phyloP scores from a whole-genome alignment of 2,113 vertebrate genomes.

The Suncus etruscus region DNA sequence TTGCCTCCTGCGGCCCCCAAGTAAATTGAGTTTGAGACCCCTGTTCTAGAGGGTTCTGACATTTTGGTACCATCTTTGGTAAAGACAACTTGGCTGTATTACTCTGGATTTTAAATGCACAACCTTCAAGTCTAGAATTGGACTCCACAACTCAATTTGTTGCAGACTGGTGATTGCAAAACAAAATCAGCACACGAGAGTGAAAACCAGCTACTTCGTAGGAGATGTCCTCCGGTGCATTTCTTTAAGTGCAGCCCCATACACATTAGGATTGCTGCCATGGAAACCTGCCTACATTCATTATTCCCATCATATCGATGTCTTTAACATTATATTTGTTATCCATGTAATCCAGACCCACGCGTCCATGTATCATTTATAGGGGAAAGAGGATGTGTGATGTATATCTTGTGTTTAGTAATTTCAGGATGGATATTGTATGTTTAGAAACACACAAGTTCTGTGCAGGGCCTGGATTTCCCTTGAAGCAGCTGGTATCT shows the following conservation, averaged over 20 bases:
- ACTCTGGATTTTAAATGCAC: conserved; percentile 11
- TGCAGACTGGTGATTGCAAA: background rate
- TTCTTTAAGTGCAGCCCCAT: no score
- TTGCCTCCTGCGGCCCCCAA: no score
- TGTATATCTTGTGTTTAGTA: background rate
- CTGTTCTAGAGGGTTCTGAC: background rate
- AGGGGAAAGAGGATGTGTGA: background rate
- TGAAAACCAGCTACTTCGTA: background rate
- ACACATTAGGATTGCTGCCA: background rate
- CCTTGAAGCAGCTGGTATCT: no score
- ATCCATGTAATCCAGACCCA: background rate
- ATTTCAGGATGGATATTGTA: background rate
- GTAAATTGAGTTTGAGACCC: no score
- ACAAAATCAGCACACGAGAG: background rate
- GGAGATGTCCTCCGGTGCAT: background rate
- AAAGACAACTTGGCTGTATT: background rate
- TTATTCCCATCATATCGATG: background rate
- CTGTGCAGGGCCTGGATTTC: no score
- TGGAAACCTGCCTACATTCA: background rate
- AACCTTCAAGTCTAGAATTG: background rate
- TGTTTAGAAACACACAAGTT: background rate
- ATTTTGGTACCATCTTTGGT: background rate
- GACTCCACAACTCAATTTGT: background rate
- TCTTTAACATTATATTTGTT: background rate
- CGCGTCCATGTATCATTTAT: background rate